phyloP scores from a whole-genome alignment of 2,113 vertebrate species.

The Zosterops pallidus region DNA sequence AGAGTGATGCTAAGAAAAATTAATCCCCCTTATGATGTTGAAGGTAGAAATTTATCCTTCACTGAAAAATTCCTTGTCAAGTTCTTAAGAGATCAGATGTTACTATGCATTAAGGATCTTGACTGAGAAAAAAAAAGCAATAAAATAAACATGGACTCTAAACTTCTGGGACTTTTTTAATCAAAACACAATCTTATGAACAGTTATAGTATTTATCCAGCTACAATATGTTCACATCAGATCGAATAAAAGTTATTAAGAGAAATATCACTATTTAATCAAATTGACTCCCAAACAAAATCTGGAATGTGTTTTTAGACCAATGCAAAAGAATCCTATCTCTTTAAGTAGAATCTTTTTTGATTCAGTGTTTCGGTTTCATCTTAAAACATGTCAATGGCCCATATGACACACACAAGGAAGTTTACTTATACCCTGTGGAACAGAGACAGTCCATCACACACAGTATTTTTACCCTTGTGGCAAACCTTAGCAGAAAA shows the following conservation, averaged over 20 bases:
- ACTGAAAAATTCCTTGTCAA: not conserved
- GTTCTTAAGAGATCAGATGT: not conserved
- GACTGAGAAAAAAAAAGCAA: not conserved
- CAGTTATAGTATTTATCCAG: not conserved
- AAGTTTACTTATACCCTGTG: not conserved
- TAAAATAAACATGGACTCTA: not conserved
- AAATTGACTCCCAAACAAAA: not conserved
- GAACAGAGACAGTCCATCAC: not conserved
- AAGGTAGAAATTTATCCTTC: not conserved
- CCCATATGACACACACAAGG: not conserved
- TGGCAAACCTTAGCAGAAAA: not conserved
- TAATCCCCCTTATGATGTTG: not conserved
- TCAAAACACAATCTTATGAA: not conserved
- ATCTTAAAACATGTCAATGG: not conserved
- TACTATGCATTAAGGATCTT: not conserved
- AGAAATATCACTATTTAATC: not conserved
- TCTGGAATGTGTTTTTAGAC: not conserved
- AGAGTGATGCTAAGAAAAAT: not conserved
- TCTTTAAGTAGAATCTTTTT: not conserved
- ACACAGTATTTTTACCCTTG: not conserved
- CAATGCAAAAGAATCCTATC: not conserved
- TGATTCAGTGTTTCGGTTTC: not conserved
- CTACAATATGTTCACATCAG: not conserved
- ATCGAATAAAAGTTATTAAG: not conserved
- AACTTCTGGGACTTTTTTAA: not conserved